Conservation (phyloP, 2,113 vertebrate species). For the Nestor notabilis region DNA sequence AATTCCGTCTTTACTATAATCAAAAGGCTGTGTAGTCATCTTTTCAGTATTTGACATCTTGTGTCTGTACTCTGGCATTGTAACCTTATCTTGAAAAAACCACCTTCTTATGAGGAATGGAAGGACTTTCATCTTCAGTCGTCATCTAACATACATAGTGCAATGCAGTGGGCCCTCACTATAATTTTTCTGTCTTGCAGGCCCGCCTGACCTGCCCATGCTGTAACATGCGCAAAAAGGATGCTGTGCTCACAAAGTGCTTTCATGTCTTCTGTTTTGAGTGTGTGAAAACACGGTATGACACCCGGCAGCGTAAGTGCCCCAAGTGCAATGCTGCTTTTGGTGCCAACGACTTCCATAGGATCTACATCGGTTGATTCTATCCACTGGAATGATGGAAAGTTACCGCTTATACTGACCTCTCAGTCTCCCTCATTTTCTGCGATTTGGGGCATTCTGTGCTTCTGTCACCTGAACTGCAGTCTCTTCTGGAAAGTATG, state of each 20-base stretch:
- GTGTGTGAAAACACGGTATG: conserved; percentile 93
- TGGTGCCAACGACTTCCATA: conserved; percentile 95
- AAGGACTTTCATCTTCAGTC: neutral
- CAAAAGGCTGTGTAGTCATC: neutral
- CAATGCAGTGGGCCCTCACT: neutral
- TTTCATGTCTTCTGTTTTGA: conserved; percentile 98
- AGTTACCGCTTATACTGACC: neutral
- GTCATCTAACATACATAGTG: neutral
- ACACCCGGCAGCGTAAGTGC: conserved; percentile 95
- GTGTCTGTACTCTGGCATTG: neutral
- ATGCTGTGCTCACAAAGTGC: conserved; percentile 94
- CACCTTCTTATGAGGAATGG: neutral
- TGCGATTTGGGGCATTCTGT: neutral
- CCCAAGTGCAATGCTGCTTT: conserved; percentile 97
- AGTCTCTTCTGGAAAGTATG: neutral
- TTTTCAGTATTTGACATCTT: neutral
- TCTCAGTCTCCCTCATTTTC: neutral
- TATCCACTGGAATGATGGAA: neutral
- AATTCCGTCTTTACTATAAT: neutral
- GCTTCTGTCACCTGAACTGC: neutral
- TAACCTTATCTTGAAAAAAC: neutral
- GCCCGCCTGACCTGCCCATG: conserved; percentile 94
- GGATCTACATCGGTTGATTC: conserved; percentile 92
- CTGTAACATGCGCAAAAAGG: conserved; percentile 96
- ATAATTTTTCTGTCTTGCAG: conserved; percentile 50